Percentiles rank a stretch among this genome's conserved stretches.
These are phyloP conservation scores for Dicyrtomina minuta DNA, from an alignment of 2,888 invertebrate genomes.

Conservation along the genomic window DNA sequence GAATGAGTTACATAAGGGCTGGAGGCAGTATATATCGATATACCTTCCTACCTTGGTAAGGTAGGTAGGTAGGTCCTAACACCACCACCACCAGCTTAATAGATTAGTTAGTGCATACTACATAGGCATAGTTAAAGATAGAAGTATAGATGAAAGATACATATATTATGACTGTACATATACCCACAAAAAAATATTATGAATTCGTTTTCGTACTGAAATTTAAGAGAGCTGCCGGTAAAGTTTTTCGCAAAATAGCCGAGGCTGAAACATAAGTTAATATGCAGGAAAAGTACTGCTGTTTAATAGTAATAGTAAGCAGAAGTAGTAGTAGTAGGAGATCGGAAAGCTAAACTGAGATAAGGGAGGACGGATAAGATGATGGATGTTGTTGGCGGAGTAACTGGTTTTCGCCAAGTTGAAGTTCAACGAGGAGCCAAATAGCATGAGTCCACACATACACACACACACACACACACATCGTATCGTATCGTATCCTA, in stretches of 20 bases:
- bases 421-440: slow-evolving; percentile 14
- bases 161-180: no score
- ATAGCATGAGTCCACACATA: slow-evolving; percentile 1
- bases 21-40: no score
- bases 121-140: no score
- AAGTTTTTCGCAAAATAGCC: slow-evolving; percentile 15
- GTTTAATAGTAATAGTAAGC: neutral
- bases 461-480: neutral
- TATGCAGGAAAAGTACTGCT: neutral
- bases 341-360: slow-evolving; percentile 1
- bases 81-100: no score
- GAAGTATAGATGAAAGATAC: no score
- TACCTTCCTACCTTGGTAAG: no score
- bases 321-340: neutral
- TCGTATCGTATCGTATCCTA: neutral
- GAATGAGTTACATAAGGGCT: no score
- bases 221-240: slow-evolving; percentile 5
- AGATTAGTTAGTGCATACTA: no score
- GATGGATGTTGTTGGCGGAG: slow-evolving; percentile 20
- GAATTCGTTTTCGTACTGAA: neutral
- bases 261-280: neutral
- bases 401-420: slow-evolving; percentile 32
- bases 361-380: slow-evolving; percentile 18
- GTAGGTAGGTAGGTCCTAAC: no score
- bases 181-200: no score